Base-by-base conservation (phyloP, 1,140 invertebrate species). In the Euwallacea fornicatus region DNA sequence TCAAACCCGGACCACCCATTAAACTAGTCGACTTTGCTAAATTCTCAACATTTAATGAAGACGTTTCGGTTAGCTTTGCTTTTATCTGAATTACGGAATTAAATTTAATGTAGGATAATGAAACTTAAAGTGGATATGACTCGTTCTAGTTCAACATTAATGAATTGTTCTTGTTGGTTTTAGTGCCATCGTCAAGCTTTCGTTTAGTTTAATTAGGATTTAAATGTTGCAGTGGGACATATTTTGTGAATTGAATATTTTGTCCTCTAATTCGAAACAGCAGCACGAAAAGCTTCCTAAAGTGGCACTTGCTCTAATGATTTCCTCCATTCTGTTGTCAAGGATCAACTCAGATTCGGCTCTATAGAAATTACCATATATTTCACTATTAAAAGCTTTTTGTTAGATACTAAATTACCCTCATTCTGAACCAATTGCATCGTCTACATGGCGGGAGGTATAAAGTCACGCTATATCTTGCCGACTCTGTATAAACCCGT, bases 401-500 rank as follows among this genome's bases (percentile, higher is more conserved):
- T 33, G 21, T 33, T 33, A 33, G 21, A 33, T 4, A 33, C 21
- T 65, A 65, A 65, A 65, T 65, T 65, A 65, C 11, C 7, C 63
- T 55, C 47, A 33, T 10, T 21, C 44, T 47, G 54, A 66, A 42
- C 13, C 63, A 21, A 44, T 42, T 9, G 60, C 63, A 46, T 16
- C 44, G 65, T 63, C 71, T 60, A 72, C 71, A 72, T 62, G 65
- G 66, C 42, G 62, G 47, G 41, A 21, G 65, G 56, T 13, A 50
- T 71, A 71, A 68, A 55, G 54, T 68, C 68, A 74, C 68, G 72
- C 73, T 56, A 54, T 58, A 71, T 74, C 73, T 74, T 74, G 65
- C 69, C 65, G 60, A 56, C 73, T 74, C 50, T 68, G 72, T 66
- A 58, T 74, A 74, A 74, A 59, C 43, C 42, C 43, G 73, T 53